Conservation (phyloP, 2,113 vertebrate species). For the Scomber colias region DNA sequence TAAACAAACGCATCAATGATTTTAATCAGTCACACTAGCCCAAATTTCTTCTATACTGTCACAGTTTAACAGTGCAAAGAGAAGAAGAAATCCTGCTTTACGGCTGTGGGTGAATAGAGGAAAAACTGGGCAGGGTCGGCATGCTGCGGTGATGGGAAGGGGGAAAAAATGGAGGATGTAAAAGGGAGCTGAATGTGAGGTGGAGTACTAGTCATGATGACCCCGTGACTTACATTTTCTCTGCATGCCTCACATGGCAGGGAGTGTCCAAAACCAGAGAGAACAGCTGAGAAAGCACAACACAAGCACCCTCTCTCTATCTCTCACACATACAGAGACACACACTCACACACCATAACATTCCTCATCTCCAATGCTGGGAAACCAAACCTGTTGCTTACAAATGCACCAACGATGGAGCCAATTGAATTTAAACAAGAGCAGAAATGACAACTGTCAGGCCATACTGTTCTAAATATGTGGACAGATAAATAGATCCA, state of each 20-base stretch:
- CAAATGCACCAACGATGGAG: neutral
- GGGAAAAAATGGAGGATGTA: neutral
- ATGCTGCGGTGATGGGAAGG: neutral
- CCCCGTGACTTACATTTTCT: constrained; percentile 77
- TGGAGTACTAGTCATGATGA: constrained; percentile 69
- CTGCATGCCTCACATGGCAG: constrained; percentile 63
- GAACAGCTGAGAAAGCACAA: constrained; percentile 76
- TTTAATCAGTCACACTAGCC: neutral
- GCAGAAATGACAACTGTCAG: neutral
- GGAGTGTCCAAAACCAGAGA: constrained; percentile 49
- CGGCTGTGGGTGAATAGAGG: neutral
- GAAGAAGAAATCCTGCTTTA: constrained; percentile 3
- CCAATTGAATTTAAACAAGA: neutral
- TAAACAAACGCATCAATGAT: constrained; percentile 1
- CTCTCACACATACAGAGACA: neutral
- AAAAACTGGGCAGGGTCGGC: neutral
- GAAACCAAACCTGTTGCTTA: constrained; percentile 35
- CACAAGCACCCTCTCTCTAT: constrained; percentile 26
- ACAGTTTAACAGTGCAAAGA: neutral
- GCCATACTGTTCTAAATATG: constrained; percentile 11
- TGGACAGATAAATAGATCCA: neutral
- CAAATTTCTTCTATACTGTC: neutral
- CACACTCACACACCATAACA: constrained; percentile 19
- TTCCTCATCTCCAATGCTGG: constrained; percentile 9
- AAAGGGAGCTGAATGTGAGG: constrained; percentile 27